These are phyloP conservation scores for Chaetops frenatus DNA, from an alignment of 2,113 vertebrate species.

Conservation along the genomic window DNA sequence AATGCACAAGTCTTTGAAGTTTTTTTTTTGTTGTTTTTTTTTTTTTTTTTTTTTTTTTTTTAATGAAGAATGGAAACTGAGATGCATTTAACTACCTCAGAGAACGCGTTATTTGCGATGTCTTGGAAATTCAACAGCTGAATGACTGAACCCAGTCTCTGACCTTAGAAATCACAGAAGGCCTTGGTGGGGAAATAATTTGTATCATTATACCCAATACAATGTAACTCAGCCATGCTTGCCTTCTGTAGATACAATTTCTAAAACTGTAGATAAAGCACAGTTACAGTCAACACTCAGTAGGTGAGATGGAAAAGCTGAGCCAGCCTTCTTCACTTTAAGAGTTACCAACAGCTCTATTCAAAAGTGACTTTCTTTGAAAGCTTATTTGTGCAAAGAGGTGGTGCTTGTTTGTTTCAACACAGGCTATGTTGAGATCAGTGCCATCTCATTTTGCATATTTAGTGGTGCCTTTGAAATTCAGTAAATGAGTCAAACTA, in stretches of 20 bases:
- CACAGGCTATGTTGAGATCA: background rate
- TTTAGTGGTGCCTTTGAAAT: background rate
- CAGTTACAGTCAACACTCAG: background rate
- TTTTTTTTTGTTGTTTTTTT: background rate
- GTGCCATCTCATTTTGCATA: background rate
- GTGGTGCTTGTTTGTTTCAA: background rate
- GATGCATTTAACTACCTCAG: background rate
- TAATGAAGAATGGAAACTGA: background rate
- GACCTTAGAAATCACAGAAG: background rate
- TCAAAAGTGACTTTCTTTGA: background rate
- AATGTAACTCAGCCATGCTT: background rate
- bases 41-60: background rate
- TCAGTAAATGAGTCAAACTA: background rate
- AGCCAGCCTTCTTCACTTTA: background rate
- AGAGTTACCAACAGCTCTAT: background rate
- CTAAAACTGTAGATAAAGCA: background rate
- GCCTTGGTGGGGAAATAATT: background rate
- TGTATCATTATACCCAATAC: background rate
- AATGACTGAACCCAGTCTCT: background rate
- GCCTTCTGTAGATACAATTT: background rate
- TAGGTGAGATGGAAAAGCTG: background rate
- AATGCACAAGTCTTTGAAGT: background rate
- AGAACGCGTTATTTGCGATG: rapidly evolving
- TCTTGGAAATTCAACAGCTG: background rate
- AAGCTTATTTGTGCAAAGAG: background rate